Percentiles rank a stretch among this genome's conserved stretches.
phyloP scores from a whole-genome alignment of 1,140 invertebrate genomes.

The Gryllus bimaculatus region DNA sequence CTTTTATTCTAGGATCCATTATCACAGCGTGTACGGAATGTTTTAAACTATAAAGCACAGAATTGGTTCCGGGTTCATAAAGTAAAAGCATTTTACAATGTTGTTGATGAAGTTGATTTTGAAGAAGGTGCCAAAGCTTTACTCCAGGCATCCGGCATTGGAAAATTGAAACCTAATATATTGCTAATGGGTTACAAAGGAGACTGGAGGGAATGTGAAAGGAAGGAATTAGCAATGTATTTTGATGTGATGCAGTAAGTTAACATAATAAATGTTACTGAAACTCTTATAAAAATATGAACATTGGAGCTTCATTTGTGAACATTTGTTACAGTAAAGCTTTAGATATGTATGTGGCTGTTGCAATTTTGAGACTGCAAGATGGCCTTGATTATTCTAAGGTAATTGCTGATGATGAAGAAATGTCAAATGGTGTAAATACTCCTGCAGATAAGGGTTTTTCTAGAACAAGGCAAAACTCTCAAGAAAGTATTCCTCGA shows the following conservation, averaged over 20 bases:
- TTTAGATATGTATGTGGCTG: conserved; percentile 82
- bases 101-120: conserved; percentile 70
- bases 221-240: conserved; percentile 67
- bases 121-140: conserved; percentile 62
- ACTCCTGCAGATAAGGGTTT: conserved; percentile 17
- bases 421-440: conserved; percentile 26
- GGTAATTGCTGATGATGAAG: conserved; percentile 45
- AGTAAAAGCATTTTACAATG: conserved; percentile 83
- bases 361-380: conserved; percentile 74
- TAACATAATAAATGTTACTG: not conserved
- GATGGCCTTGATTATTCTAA: conserved; percentile 68
- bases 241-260: conserved; percentile 88
- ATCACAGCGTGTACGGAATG: conserved; percentile 35
- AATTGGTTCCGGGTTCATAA: conserved; percentile 75
- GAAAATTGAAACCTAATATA: conserved; percentile 84
- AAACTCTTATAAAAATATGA: not conserved
- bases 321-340: conserved; percentile 60
- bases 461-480: conserved; percentile 24
- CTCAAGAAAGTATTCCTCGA: conserved; percentile 35
- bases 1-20: conserved; percentile 3
- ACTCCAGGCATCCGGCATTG: conserved; percentile 73
- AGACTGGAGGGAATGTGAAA: conserved; percentile 72
- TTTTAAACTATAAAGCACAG: conserved; percentile 50
- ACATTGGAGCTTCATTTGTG: not conserved
- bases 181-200: conserved; percentile 85